Evolutionary conservation across 2,888 invertebrate species (phyloP).

Genomic region (Mycalesis mineus): DNA sequence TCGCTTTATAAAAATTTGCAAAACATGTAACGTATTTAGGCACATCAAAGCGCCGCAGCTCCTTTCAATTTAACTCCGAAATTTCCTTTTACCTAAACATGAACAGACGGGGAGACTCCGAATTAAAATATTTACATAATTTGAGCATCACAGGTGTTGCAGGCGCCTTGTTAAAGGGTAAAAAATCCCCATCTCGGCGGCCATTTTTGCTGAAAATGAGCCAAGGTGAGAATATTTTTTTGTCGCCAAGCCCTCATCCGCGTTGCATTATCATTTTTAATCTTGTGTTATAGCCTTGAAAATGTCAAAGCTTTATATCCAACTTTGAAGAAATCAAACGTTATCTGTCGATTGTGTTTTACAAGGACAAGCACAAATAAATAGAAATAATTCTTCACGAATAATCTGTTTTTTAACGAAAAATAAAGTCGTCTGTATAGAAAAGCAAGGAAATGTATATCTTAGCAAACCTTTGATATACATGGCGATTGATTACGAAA

Average conservation of each 20-base stretch:
- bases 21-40: constrained; percentile 24
- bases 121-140: constrained; percentile 40
- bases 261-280: constrained; percentile 6
- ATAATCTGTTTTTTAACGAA: no score
- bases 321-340: neutral
- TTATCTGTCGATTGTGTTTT: neutral
- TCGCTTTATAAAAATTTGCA: constrained; percentile 8
- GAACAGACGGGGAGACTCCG: constrained; percentile 26
- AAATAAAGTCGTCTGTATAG: no score
- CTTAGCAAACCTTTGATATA: no score
- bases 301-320: neutral
- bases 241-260: constrained; percentile 2
- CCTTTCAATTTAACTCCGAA: constrained; percentile 26
- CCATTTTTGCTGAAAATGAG: constrained; percentile 25
- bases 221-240: constrained; percentile 24
- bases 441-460: no score
- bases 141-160: constrained; percentile 36
- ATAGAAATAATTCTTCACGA: no score
- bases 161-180: constrained; percentile 35
- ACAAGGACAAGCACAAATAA: no score
- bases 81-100: constrained; percentile 26
- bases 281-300: neutral
- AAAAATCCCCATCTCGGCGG: constrained; percentile 31
- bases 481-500: no score
- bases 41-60: constrained; percentile 22